Evolutionary conservation across 1,140 invertebrate genomes (phyloP).

Genomic region (Bilobella aurantiaca): DNA sequence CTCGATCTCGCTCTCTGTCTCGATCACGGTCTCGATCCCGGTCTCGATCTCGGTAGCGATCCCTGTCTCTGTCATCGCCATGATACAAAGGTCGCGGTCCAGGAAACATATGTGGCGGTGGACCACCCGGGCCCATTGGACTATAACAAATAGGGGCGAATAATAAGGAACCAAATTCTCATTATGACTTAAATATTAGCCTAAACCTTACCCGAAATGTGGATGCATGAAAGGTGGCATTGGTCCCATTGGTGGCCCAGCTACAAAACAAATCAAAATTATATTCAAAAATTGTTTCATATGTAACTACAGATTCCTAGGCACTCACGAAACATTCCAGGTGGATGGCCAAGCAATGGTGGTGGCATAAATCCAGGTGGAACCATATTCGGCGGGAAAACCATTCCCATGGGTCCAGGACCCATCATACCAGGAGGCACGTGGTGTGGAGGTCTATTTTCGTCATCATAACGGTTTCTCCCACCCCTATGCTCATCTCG

Average conservation of each 20-base stretch:
- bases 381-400: slow-evolving; percentile 11
- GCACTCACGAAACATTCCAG: slow-evolving; percentile 18
- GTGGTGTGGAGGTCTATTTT: slow-evolving; percentile 6
- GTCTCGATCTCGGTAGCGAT: no score
- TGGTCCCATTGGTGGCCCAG: slow-evolving; percentile 11
- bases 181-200: background rate
- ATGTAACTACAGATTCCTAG: background rate
- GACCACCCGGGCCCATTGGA: slow-evolving; percentile 7
- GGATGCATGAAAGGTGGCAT: background rate
- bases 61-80: no score
- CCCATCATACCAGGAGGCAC: slow-evolving; percentile 8
- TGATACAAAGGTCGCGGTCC: slow-evolving; percentile 2
- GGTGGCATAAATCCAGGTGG: slow-evolving; percentile 24
- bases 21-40: background rate
- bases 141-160: background rate
- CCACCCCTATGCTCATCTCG: background rate
- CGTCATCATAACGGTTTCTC: slow-evolving; percentile 2
- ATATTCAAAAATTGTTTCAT: background rate
- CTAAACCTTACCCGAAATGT: background rate
- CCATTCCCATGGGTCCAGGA: background rate
- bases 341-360: slow-evolving; percentile 11
- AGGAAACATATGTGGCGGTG: slow-evolving; percentile 3
- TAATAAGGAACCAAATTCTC: background rate
- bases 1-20: no score
- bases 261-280: background rate